Evolutionary conservation across 2,797 vertebrate species (phyloP).

Genomic region (Lithobates pipiens): DNA sequence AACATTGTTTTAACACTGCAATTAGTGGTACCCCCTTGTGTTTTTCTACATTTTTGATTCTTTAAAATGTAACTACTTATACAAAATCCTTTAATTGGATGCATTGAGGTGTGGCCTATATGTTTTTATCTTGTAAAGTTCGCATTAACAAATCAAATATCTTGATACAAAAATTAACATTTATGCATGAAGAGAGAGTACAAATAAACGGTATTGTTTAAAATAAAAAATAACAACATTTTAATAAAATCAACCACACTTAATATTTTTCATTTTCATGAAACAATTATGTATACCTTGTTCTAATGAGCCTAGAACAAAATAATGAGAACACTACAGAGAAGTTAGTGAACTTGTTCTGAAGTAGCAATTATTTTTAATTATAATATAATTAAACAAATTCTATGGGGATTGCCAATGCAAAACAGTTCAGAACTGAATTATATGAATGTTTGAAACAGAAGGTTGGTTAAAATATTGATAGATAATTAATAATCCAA

Average conservation of each 20-base stretch:
- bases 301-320: not conserved
- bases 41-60: no score
- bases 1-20: no score
- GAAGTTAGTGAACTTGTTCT: constrained; percentile 28
- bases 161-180: not conserved
- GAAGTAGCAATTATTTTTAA: constrained; percentile 37
- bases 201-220: not conserved
- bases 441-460: constrained; percentile 10
- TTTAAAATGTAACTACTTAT: no score
- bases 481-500: constrained; percentile 36
- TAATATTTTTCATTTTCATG: not conserved
- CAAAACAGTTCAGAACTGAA: constrained; percentile 11
- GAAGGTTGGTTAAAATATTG: constrained; percentile 32
- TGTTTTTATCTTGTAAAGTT: no score
- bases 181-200: not conserved
- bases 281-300: not conserved
- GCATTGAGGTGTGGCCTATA: no score
- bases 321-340: not conserved
- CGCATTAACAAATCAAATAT: not conserved
- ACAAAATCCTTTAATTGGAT: no score
- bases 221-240: not conserved
- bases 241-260: not conserved
- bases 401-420: constrained; percentile 6
- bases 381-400: constrained; percentile 20
- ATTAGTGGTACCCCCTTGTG: no score